Percentiles rank a stretch among this genome's conserved stretches.
Conservation (phyloP, 2,888 invertebrate genomes). For the Sarcophaga carnaria region DNA sequence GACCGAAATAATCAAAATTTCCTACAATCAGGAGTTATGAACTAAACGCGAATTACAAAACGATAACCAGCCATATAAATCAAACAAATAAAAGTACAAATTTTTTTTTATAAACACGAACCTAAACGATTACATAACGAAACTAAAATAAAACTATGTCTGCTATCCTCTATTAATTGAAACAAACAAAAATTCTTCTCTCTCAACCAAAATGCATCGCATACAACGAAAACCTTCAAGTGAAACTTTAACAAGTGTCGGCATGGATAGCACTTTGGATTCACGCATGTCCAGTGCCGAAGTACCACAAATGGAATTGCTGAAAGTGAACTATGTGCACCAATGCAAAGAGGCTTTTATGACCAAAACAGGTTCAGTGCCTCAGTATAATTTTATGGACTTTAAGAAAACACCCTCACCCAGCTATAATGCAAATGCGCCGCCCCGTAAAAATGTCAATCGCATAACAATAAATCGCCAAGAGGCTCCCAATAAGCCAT, state of each 20-base stretch:
- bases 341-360: slow-evolving; percentile 78
- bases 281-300: slow-evolving; percentile 79
- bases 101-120: neutral
- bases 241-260: slow-evolving; percentile 70
- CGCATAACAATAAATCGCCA: slow-evolving; percentile 47
- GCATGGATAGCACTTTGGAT: slow-evolving; percentile 77
- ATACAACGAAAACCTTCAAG: slow-evolving; percentile 72
- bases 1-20: neutral
- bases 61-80: neutral
- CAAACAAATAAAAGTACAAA: neutral
- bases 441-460: slow-evolving; percentile 57
- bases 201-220: slow-evolving; percentile 74
- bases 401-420: slow-evolving; percentile 64
- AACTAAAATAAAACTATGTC: neutral
- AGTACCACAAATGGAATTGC: slow-evolving; percentile 81
- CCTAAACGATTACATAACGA: neutral
- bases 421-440: neutral
- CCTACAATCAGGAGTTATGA: neutral
- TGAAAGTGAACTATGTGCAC: slow-evolving; percentile 81
- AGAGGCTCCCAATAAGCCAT: slow-evolving; percentile 60
- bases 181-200: neutral
- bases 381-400: slow-evolving; percentile 66
- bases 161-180: neutral
- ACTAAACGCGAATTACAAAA: slow-evolving; percentile 46
- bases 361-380: slow-evolving; percentile 70